These are phyloP conservation scores for Alfaro cultratus DNA, from an alignment of 2,797 vertebrate genomes.

Conservation along the genomic window DNA sequence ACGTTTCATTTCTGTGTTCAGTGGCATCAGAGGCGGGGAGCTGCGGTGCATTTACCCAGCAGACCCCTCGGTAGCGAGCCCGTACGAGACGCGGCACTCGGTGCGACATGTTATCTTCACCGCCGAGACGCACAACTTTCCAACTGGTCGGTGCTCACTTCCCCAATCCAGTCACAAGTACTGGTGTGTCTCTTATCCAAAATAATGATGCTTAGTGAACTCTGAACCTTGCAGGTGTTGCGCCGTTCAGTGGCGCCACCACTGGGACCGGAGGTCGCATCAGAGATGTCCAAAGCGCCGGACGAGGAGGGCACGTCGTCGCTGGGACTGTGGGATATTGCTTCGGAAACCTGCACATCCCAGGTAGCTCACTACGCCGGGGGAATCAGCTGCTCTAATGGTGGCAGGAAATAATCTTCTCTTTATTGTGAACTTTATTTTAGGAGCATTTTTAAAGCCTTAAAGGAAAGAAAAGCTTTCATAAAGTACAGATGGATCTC, in stretches of 20 bases:
- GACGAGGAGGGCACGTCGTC: conserved; percentile 90
- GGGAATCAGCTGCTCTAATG: not conserved
- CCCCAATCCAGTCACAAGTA: not conserved
- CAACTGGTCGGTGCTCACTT: conserved; percentile 82
- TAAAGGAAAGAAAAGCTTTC: not conserved
- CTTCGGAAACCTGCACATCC: conserved; percentile 91
- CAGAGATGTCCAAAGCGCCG: conserved; percentile 91
- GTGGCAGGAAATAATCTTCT: not conserved
- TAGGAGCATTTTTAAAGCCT: not conserved
- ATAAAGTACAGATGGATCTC: not conserved
- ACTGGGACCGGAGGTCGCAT: conserved; percentile 93
- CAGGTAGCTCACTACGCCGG: conserved; percentile 75
- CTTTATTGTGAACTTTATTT: not conserved
- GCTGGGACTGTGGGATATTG: conserved; percentile 94
- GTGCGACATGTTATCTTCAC: conserved; percentile 91
- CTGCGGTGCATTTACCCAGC: conserved; percentile 82
- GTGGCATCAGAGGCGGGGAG: conserved; percentile 86
- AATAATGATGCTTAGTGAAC: not conserved
- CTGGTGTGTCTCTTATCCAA: not conserved
- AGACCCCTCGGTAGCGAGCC: conserved; percentile 81
- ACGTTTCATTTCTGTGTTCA: conserved; percentile 53
- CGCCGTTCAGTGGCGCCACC: conserved; percentile 92
- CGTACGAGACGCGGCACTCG: conserved; percentile 74
- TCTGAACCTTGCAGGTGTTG: conserved; percentile 80
- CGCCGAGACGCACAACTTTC: conserved; percentile 96